phyloP scores from a whole-genome alignment of 2,113 vertebrate species.

The Anoura caudifer region DNA sequence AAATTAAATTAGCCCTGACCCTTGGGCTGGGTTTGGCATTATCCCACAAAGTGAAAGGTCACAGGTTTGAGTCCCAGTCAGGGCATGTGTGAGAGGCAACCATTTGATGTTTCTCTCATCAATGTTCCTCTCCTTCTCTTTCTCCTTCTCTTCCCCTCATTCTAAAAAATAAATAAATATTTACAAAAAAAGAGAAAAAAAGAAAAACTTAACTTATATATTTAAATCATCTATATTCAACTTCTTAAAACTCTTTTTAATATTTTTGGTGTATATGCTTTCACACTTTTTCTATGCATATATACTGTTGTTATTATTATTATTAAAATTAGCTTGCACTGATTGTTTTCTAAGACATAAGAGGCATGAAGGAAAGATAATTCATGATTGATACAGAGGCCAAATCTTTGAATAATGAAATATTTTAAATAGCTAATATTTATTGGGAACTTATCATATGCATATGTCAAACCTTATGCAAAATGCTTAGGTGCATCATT shows the following conservation, averaged over 20 bases:
- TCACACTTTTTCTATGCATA: neutral
- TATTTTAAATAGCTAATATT: neutral
- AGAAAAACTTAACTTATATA: neutral
- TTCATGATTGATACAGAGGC: neutral
- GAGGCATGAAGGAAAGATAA: neutral
- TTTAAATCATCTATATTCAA: neutral
- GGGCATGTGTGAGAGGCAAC: no score
- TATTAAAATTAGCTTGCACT: neutral
- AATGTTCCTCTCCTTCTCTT: no score
- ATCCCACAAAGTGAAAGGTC: no score
- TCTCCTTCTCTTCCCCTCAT: no score
- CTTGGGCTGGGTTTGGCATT: no score
- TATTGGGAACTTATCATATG: neutral
- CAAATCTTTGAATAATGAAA: neutral
- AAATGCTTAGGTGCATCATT: neutral
- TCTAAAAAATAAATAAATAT: no score
- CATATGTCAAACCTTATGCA: neutral
- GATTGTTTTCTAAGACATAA: neutral
- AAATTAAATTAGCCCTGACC: neutral
- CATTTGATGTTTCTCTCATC: no score
- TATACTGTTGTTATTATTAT: neutral
- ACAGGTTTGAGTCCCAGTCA: no score
- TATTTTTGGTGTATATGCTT: neutral
- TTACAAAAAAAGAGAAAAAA: slow-evolving; percentile 22
- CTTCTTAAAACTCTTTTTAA: neutral